Conservation (phyloP, 2,797 vertebrate genomes). For the Sorex maritimensis region DNA sequence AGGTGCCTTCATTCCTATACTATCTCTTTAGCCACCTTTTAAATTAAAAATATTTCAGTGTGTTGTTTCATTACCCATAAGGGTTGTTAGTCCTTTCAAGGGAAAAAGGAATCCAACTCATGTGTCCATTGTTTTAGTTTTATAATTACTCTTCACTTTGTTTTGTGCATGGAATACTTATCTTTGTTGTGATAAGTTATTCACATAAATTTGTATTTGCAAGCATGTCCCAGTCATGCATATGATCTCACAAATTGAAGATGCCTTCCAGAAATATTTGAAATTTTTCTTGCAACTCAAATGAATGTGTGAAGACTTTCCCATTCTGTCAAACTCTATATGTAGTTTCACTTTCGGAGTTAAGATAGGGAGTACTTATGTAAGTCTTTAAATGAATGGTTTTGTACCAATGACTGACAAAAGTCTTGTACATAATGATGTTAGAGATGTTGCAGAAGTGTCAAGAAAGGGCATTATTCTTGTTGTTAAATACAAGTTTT, state of each 20-base stretch:
- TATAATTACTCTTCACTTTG: constrained; percentile 57
- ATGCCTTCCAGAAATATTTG: constrained; percentile 79
- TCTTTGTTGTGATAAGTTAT: constrained; percentile 57
- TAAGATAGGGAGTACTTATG: constrained; percentile 57
- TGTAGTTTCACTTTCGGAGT: constrained; percentile 69
- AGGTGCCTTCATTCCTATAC: too few relatives aligned
- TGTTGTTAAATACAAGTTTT: background rate
- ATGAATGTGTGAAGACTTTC: constrained; percentile 74
- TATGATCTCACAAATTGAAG: constrained; percentile 63
- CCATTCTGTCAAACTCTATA: constrained; percentile 62
- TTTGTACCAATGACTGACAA: constrained; percentile 56
- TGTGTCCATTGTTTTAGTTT: constrained; percentile 56
- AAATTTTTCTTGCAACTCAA: constrained; percentile 75
- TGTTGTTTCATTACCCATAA: too few relatives aligned
- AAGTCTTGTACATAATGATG: constrained; percentile 40
- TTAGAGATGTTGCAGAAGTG: constrained; percentile 33
- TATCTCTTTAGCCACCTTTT: too few relatives aligned
- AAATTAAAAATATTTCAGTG: too few relatives aligned
- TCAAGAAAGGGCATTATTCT: constrained; percentile 14
- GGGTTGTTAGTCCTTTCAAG: constrained; percentile 20
- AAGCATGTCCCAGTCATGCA: constrained; percentile 54
- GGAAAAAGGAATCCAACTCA: constrained; percentile 8
- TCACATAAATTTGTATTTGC: constrained; percentile 76
- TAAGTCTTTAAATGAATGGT: constrained; percentile 59
- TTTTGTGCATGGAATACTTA: constrained; percentile 66